Percentiles rank a stretch among this genome's conserved stretches.
phyloP scores from a whole-genome alignment of 1,140 invertebrate genomes.

The Cecropterus lyciades region DNA sequence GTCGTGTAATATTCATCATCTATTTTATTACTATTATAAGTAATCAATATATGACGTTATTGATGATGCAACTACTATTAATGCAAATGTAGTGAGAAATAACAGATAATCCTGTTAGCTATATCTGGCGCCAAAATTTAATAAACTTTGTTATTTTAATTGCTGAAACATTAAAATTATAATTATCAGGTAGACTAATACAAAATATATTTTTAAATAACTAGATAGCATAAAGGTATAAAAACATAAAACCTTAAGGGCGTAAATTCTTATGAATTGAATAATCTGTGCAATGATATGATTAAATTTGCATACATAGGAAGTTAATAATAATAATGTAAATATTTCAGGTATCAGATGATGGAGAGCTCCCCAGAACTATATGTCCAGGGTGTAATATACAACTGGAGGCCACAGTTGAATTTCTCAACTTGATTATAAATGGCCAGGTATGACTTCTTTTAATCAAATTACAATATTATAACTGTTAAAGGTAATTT shows the following conservation, averaged over 20 bases:
- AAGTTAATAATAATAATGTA: not conserved
- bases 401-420: conserved; percentile 88
- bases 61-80: not conserved
- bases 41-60: not conserved
- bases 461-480: too few relatives aligned
- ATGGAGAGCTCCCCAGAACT: conserved; percentile 88
- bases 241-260: too few relatives aligned
- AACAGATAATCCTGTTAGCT: not conserved
- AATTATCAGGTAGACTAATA: too few relatives aligned
- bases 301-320: too few relatives aligned
- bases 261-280: too few relatives aligned
- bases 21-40: not conserved
- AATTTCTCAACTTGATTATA: conserved; percentile 89
- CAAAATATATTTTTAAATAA: too few relatives aligned
- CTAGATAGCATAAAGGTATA: too few relatives aligned
- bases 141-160: not conserved
- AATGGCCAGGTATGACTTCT: conserved; percentile 84
- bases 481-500: too few relatives aligned
- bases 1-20: not conserved
- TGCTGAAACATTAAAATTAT: too few relatives aligned
- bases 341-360: conserved; percentile 85
- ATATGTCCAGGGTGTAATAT: conserved; percentile 91
- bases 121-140: conserved; percentile 1
- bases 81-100: not conserved
- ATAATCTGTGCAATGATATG: too few relatives aligned